phyloP scores from a whole-genome alignment of 2,888 invertebrate species.

The Epinotia demarniana region DNA sequence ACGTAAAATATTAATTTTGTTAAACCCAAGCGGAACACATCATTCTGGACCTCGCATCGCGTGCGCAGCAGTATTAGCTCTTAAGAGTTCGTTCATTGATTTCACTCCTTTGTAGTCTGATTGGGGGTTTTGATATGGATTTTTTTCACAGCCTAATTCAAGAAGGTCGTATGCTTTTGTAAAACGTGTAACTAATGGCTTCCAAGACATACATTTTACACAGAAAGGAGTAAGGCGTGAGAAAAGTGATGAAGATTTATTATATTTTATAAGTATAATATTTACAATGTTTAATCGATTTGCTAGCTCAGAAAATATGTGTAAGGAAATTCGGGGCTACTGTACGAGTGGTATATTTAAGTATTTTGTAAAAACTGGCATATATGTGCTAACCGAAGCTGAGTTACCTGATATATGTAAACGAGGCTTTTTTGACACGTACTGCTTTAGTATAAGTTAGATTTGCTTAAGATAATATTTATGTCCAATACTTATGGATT shows the following conservation, averaged over 20 bases:
- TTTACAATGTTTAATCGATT: background rate
- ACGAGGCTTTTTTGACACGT: too few relatives aligned
- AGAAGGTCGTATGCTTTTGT: slow-evolving; percentile 3
- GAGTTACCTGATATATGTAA: too few relatives aligned
- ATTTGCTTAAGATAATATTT: too few relatives aligned
- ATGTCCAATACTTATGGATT: too few relatives aligned
- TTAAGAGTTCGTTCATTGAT: slow-evolving; percentile 66
- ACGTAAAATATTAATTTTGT: background rate
- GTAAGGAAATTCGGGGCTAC: too few relatives aligned
- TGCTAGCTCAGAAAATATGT: background rate
- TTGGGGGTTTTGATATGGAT: slow-evolving; percentile 53
- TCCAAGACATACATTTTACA: background rate
- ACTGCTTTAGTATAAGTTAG: too few relatives aligned
- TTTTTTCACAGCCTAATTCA: background rate
- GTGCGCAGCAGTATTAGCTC: slow-evolving; percentile 68
- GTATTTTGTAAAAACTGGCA: too few relatives aligned
- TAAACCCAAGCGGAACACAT: slow-evolving; percentile 33
- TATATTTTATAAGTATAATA: too few relatives aligned
- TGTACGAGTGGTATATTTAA: too few relatives aligned
- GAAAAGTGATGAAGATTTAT: slow-evolving; percentile 22
- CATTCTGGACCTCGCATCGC: slow-evolving; percentile 56
- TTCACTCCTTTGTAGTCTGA: slow-evolving; percentile 61
- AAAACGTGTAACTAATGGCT: slow-evolving; percentile 4
- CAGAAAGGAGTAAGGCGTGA: slow-evolving; percentile 24
- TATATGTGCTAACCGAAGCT: too few relatives aligned